These are phyloP conservation scores for Forbesichthys papilliferus DNA, from an alignment of 2,113 vertebrate species.

Conservation along the genomic window DNA sequence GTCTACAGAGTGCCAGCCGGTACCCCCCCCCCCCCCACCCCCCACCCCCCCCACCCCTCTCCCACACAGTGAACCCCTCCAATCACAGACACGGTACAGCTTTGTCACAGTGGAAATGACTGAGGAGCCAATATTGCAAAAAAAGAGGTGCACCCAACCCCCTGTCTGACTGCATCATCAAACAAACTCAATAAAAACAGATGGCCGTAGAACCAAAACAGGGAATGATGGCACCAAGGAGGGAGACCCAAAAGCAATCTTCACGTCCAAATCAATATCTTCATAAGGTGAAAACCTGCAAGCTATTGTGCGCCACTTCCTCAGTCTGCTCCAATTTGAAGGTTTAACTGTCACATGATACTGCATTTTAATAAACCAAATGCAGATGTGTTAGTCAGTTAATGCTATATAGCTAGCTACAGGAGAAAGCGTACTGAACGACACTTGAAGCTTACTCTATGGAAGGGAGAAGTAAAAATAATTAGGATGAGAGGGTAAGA, in stretches of 20 bases:
- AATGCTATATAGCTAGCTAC: constrained; percentile 11
- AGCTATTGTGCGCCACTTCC: not conserved
- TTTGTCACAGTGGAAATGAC: constrained; percentile 43
- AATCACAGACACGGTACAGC: constrained; percentile 11
- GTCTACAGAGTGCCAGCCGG: too few species aligned
- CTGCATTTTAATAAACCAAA: not conserved
- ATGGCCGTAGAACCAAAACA: not conserved
- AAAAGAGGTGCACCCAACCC: constrained; percentile 2
- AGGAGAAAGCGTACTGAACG: constrained; percentile 5
- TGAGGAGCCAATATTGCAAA: constrained; percentile 35
- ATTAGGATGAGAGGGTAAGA: not conserved
- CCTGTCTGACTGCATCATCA: not conserved
- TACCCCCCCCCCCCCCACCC: too few species aligned
- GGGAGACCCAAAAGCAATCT: constrained; percentile 25
- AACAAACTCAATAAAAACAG: constrained; percentile 44
- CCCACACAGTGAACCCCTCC: constrained; percentile 18
- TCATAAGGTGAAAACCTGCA: constrained; percentile 12
- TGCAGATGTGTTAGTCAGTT: constrained; percentile 6
- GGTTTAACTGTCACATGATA: not conserved
- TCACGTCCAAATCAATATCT: constrained; percentile 39
- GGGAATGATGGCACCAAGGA: constrained; percentile 10
- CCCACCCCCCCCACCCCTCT: too few species aligned
- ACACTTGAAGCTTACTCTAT: not conserved
- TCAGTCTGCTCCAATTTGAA: not conserved
- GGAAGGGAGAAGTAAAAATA: not conserved